Percentiles rank a stretch among this genome's conserved stretches.
phyloP scores from a whole-genome alignment of 2,797 vertebrate genomes.

The Nannoperca obscura region DNA sequence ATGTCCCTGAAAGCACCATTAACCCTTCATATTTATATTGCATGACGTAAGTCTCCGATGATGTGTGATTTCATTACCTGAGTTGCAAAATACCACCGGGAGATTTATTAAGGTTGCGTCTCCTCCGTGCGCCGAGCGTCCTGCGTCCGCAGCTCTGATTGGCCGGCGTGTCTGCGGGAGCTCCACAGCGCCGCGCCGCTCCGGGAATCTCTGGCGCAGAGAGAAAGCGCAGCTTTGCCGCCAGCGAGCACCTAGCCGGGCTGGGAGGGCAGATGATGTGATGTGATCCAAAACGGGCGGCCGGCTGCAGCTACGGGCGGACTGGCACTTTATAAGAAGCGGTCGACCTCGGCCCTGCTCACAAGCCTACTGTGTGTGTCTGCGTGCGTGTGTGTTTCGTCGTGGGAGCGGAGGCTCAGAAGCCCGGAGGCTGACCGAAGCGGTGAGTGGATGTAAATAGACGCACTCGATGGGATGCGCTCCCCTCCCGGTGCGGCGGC shows the following conservation, averaged over 20 bases:
- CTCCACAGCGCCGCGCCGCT: conserved; percentile 69
- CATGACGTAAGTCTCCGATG: conserved; percentile 71
- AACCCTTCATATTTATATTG: conserved; percentile 1
- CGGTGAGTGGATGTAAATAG: conserved; percentile 79
- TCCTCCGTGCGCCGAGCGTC: conserved; percentile 43
- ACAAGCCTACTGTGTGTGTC: conserved; percentile 31
- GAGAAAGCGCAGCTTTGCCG: conserved; percentile 71
- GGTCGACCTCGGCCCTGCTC: conserved; percentile 58
- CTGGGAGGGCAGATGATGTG: conserved; percentile 70
- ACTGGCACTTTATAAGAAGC: conserved; percentile 71
- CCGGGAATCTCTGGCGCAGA: conserved; percentile 78
- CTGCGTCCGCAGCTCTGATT: conserved; percentile 78
- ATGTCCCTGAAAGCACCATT: neutral
- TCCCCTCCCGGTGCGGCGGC: conserved; percentile 75
- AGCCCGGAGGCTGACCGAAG: conserved; percentile 64
- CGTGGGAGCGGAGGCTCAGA: conserved; percentile 58
- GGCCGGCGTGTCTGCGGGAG: conserved; percentile 46
- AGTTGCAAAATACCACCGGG: conserved; percentile 62
- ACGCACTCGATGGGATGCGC: conserved; percentile 70
- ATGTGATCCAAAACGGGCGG: conserved; percentile 77
- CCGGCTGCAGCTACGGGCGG: conserved; percentile 71
- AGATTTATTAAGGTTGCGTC: conserved; percentile 67
- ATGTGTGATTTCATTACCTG: conserved; percentile 80
- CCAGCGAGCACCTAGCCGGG: conserved; percentile 64
- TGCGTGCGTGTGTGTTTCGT: conserved; percentile 44